Evolutionary conservation across 2,113 vertebrate genomes (phyloP), one percentile per base, ranked within the genome.

Genomic region (Cyanocitta stelleri): DNA sequence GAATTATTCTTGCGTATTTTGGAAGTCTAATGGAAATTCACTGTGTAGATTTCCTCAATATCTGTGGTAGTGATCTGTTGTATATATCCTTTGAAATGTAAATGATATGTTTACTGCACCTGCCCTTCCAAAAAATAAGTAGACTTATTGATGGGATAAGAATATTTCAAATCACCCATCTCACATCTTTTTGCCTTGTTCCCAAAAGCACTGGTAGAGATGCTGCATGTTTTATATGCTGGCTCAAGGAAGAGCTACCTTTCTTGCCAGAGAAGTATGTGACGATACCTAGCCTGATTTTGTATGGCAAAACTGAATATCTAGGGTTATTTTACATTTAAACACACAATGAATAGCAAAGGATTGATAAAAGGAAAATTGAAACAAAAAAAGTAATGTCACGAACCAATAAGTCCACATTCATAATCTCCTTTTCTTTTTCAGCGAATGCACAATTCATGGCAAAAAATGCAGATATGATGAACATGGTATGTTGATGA

Each of bases 381-480:
- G 21, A 29, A 63, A 23, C 17, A 72, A 75, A 68, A 68, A 55
- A 61, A 77, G 24, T 21, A 1, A 30, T 80, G 10, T 85, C 14
- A 33, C 1, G 2, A 84, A 62, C 20, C 9, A 62, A 22, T 76
- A 90, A 41, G 46, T 26, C 35, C 14, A 62, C 33, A 49, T 46
- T 37, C 12, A 78, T 39, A 22, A 51, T 35, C 6, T 63, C 13
- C 91, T 59, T 72, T 73, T 67, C 41, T 89, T 89, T 86, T 93
- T 32, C 84, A 98, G 98, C 1, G 49, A 93, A 75, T 98, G 98
- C 62, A 96, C 93, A 69, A 26, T 56, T 62, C 51, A 88, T 20
- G 96, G 96, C 35, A 87, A 91, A 94, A 72, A 67, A 37, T 98
- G 98, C 88, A 95, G 39, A 44, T 97, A 98, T 3, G 23, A 97